phyloP scores from a whole-genome alignment of 1,140 invertebrate genomes.

The Pseudomyrmex gracilis region DNA sequence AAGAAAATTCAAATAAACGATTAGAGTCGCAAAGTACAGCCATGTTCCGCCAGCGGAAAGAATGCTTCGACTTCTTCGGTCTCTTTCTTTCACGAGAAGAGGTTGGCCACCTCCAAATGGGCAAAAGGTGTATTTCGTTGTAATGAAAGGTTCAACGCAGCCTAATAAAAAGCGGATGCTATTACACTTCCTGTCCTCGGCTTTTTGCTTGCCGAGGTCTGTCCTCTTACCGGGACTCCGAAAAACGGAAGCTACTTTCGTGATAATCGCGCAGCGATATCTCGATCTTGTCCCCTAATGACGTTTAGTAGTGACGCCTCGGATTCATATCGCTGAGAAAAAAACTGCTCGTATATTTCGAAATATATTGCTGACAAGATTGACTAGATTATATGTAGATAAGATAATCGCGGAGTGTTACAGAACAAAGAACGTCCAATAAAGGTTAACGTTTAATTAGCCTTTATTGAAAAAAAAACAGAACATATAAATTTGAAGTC shows the following conservation, averaged over 20 bases:
- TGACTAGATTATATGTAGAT: conserved; percentile 43
- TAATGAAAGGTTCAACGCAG: conserved; percentile 78
- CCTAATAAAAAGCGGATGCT: conserved; percentile 79
- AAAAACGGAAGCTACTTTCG: conserved; percentile 16
- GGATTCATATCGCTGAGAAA: conserved; percentile 29
- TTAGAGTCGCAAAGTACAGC: conserved; percentile 29
- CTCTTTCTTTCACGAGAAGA: conserved; percentile 2
- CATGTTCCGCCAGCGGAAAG: conserved; percentile 41
- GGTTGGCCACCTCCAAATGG: conserved; percentile 41
- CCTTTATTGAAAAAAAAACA: background rate
- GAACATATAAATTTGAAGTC: background rate
- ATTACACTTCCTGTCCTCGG: conserved; percentile 70
- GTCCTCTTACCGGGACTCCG: conserved; percentile 25
- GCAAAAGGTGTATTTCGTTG: conserved; percentile 79
- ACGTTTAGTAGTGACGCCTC: conserved; percentile 59
- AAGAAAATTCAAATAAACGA: conserved; percentile 68
- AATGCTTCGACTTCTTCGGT: conserved; percentile 32
- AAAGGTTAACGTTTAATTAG: too few species aligned
- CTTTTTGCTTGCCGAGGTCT: background rate
- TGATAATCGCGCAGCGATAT: conserved; percentile 36
- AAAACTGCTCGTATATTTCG: conserved; percentile 31
- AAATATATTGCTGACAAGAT: conserved; percentile 6
- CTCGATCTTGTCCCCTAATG: conserved; percentile 63
- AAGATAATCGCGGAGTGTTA: conserved; percentile 12
- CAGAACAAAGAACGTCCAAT: background rate